Conservation (phyloP, 2,113 vertebrate genomes). For the Sturnira hondurensis region DNA sequence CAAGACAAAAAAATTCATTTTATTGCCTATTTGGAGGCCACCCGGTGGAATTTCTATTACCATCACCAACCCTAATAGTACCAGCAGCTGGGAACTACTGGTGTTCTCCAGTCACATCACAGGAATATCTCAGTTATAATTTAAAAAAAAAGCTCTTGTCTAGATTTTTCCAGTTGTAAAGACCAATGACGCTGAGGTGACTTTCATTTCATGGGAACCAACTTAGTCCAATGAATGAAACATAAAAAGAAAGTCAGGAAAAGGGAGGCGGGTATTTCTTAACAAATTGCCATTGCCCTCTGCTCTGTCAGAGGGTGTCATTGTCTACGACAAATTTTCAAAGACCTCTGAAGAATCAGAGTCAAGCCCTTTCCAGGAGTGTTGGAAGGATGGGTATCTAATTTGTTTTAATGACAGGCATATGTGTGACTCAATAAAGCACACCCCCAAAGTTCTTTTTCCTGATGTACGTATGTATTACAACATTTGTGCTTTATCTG, state of each 20-base stretch:
- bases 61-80: background rate
- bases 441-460: conserved; percentile 51
- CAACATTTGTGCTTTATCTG: conserved; percentile 26
- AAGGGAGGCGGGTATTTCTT: background rate
- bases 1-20: conserved; percentile 7
- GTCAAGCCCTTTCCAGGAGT: conserved; percentile 3
- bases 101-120: background rate
- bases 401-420: conserved; percentile 54
- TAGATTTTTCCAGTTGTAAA: background rate
- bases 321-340: conserved; percentile 11
- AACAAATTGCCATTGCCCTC: background rate
- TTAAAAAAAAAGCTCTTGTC: conserved; percentile 38
- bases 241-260: background rate
- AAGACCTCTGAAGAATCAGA: background rate
- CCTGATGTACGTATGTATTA: conserved; percentile 49
- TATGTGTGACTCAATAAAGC: conserved; percentile 58
- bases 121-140: background rate
- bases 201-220: conserved; percentile 25
- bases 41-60: background rate
- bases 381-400: conserved; percentile 47
- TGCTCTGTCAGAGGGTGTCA: background rate
- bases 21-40: background rate
- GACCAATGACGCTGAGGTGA: background rate
- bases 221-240: background rate
- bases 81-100: background rate